These are phyloP conservation scores for Neosilurus mollespiculum DNA, from an alignment of 2,797 vertebrate genomes.

Conservation along the genomic window DNA sequence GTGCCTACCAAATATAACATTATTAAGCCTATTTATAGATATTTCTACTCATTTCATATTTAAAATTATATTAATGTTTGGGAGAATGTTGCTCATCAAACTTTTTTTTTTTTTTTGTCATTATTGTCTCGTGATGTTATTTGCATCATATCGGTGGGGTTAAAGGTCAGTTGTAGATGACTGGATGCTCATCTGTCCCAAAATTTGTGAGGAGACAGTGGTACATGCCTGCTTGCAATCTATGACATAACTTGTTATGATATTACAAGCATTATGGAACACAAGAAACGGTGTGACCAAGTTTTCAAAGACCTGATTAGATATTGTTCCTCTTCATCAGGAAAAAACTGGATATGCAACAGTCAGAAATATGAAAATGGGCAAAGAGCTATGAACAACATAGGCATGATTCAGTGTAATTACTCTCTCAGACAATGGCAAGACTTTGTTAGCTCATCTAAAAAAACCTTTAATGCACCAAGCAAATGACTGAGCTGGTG, in stretches of 20 bases:
- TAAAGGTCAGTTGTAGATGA: not conserved
- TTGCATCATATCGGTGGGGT: not conserved
- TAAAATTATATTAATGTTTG: not conserved
- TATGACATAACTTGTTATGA: not conserved
- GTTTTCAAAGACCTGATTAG: not conserved
- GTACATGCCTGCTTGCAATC: not conserved
- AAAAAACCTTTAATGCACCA: not conserved
- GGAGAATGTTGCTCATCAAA: not conserved
- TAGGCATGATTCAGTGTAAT: not conserved
- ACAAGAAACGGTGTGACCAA: not conserved
- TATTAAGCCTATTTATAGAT: not conserved
- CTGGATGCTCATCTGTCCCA: not conserved
- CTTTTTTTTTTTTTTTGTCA: not conserved
- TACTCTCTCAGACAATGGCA: not conserved
- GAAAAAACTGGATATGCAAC: not conserved
- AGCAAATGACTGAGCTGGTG: not conserved
- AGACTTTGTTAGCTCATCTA: not conserved
- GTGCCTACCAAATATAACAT: not conserved
- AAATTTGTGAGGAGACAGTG: not conserved
- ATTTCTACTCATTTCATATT: not conserved
- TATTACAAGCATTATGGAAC: not conserved
- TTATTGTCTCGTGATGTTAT: not conserved
- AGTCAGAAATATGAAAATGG: not conserved
- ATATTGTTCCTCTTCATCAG: not conserved
- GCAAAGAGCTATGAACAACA: not conserved